phyloP scores from a whole-genome alignment of 2,888 invertebrate species.

The Hemicrepidius hirtus region DNA sequence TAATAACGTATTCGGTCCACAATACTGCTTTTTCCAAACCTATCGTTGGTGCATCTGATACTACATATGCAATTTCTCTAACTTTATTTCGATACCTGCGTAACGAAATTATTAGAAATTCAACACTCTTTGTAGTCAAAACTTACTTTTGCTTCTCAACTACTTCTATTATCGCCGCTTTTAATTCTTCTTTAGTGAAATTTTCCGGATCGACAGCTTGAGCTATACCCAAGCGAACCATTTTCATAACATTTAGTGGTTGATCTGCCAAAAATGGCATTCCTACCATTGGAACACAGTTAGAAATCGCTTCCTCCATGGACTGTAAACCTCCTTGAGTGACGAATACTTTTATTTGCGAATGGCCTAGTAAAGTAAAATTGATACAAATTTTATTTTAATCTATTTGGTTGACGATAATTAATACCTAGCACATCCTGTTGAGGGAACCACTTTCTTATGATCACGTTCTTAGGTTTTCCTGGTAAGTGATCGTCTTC shows the following conservation, averaged over 20 bases:
- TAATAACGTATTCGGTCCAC: constrained; percentile 33
- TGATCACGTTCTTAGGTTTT: constrained; percentile 68
- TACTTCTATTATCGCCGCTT: constrained; percentile 60
- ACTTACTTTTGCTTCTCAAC: constrained; percentile 58
- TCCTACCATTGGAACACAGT: constrained; percentile 61
- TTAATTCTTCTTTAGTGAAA: constrained; percentile 44
- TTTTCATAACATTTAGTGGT: constrained; percentile 55
- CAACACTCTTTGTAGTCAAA: too few species aligned
- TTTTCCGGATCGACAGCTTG: too few species aligned
- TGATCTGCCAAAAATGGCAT: constrained; percentile 62
- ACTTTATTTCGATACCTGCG: too few species aligned
- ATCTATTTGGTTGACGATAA: too few species aligned
- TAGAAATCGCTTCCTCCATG: constrained; percentile 58
- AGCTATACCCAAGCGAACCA: constrained; percentile 28
- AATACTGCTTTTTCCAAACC: constrained; percentile 18
- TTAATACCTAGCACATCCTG: constrained; percentile 69
- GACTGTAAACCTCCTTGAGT: constrained; percentile 59
- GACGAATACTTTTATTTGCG: constrained; percentile 55
- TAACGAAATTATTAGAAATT: too few species aligned
- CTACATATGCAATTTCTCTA: too few species aligned
- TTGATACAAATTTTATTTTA: too few species aligned
- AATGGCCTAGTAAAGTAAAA: constrained; percentile 40
- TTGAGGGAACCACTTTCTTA: constrained; percentile 73
- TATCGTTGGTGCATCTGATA: constrained; percentile 10
- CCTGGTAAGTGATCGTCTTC: constrained; percentile 66